phyloP scores from a whole-genome alignment of 92 coral and sea anemone species.

The Muricea muricata region DNA sequence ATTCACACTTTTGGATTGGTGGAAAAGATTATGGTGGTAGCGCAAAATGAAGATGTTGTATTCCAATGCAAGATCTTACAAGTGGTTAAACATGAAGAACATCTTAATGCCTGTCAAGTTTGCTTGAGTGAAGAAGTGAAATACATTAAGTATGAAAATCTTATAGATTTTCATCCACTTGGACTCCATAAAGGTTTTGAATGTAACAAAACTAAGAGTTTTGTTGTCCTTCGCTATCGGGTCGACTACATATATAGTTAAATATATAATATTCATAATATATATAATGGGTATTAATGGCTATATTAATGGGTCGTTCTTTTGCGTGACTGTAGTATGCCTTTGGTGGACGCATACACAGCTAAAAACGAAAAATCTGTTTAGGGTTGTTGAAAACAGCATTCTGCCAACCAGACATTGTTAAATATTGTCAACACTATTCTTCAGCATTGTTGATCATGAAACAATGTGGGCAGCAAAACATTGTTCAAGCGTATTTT shows the following conservation, averaged over 20 bases:
- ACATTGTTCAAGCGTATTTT: too few relatives aligned
- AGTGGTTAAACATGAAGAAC: neutral
- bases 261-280: too few relatives aligned
- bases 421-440: too few relatives aligned
- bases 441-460: too few relatives aligned
- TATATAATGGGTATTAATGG: neutral
- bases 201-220: neutral
- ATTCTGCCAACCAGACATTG: too few relatives aligned
- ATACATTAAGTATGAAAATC: constrained; percentile 1
- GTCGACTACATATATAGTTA: neutral
- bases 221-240: constrained; percentile 29
- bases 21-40: neutral
- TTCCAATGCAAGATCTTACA: constrained; percentile 3
- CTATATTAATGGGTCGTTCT: neutral
- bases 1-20: constrained; percentile 12
- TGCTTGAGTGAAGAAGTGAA: neutral
- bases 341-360: too few relatives aligned
- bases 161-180: constrained; percentile 14
- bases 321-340: too few relatives aligned
- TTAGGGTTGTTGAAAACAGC: too few relatives aligned
- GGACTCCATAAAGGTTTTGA: constrained; percentile 25
- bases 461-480: too few relatives aligned
- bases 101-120: constrained; percentile 10
- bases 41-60: neutral
- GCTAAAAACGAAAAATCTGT: too few relatives aligned